These are phyloP conservation scores for Kryptopterus vitreolus DNA, from an alignment of 2,797 vertebrate genomes.

Conservation along the genomic window DNA sequence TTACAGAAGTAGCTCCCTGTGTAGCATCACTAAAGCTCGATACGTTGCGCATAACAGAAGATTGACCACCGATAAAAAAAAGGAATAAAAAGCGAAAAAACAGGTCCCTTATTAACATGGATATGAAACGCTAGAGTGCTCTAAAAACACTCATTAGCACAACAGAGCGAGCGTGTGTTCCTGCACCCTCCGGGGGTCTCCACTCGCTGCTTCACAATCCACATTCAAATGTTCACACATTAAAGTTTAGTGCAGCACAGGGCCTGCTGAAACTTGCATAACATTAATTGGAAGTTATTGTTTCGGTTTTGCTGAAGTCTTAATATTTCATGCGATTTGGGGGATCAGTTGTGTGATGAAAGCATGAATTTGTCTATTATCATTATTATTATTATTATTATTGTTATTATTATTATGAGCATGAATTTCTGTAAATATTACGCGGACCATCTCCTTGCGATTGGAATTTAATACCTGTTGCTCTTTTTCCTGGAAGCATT, in stretches of 20 bases:
- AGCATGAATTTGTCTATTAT: background rate
- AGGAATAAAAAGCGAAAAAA: slow-evolving; percentile 62
- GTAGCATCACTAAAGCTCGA: slow-evolving; percentile 62
- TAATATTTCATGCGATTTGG: background rate
- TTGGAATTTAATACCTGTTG: slow-evolving; percentile 11
- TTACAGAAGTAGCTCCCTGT: slow-evolving; percentile 26
- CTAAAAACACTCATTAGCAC: slow-evolving; percentile 79
- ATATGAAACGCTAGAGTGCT: slow-evolving; percentile 70
- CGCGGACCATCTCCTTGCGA: background rate
- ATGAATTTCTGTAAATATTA: slow-evolving; percentile 21
- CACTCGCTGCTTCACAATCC: slow-evolving; percentile 64
- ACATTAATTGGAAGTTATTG: slow-evolving; percentile 40
- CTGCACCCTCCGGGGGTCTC: slow-evolving; percentile 64
- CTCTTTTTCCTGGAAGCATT: slow-evolving; percentile 11
- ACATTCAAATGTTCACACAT: slow-evolving; percentile 72
- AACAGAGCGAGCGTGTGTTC: slow-evolving; percentile 70
- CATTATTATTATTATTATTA: slow-evolving; percentile 12
- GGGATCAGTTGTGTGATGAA: background rate
- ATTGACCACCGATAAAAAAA: slow-evolving; percentile 54
- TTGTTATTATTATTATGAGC: slow-evolving; percentile 19
- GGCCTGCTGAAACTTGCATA: slow-evolving; percentile 62
- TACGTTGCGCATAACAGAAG: slow-evolving; percentile 66
- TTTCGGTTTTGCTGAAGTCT: background rate
- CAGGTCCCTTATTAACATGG: slow-evolving; percentile 73
- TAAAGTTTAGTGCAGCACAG: slow-evolving; percentile 65